These are phyloP conservation scores for Malurus splendens DNA, from an alignment of 2,797 vertebrate species.

Conservation along the genomic window DNA sequence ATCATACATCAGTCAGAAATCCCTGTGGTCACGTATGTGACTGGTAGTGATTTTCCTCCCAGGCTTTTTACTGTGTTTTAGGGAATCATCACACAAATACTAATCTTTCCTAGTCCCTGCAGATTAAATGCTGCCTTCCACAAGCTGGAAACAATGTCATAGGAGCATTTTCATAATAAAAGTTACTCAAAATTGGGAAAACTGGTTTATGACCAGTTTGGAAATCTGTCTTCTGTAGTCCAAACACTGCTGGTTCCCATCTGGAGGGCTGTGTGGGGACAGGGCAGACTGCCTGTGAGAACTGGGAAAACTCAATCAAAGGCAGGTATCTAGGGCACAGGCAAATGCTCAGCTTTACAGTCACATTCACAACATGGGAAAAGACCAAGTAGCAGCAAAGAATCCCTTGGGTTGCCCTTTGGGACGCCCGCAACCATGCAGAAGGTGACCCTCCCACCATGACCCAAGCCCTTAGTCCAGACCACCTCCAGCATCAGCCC, in stretches of 20 bases:
- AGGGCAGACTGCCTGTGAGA: not conserved
- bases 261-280: not conserved
- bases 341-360: not conserved
- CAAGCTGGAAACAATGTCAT: accelerated
- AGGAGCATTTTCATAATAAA: not conserved
- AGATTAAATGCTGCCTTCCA: not conserved
- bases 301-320: not conserved
- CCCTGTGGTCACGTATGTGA: not conserved
- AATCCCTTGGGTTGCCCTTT: not conserved
- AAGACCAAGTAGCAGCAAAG: not conserved
- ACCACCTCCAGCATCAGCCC: not conserved
- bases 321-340: not conserved
- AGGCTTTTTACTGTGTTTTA: not conserved
- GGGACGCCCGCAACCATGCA: accelerated
- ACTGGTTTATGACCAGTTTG: not conserved
- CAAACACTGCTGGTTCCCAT: not conserved
- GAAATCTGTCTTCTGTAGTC: not conserved
- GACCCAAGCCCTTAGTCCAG: not conserved
- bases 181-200: not conserved
- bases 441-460: not conserved
- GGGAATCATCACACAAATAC: not conserved
- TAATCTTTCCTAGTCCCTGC: not conserved
- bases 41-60: not conserved
- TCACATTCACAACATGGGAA: not conserved
- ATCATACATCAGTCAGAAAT: not conserved